These are phyloP conservation scores for Plestiodon gilberti DNA, from an alignment of 2,113 vertebrate species.

Conservation along the genomic window DNA sequence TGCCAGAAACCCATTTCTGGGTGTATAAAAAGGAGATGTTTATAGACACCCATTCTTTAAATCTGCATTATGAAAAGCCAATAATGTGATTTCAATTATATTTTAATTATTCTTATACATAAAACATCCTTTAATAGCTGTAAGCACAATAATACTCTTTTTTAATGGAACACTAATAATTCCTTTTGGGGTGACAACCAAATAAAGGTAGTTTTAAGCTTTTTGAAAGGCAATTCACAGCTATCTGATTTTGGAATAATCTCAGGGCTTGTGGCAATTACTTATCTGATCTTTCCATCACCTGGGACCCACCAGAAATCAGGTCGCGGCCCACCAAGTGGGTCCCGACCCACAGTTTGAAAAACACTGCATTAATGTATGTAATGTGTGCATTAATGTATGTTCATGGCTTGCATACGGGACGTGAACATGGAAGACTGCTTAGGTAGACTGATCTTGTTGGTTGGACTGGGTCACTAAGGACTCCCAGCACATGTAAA, in stretches of 20 bases:
- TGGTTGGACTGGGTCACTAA: neutral
- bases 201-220: slow-evolving; percentile 64
- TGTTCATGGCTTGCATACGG: no score
- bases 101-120: slow-evolving; percentile 79
- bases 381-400: no score
- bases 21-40: slow-evolving; percentile 72
- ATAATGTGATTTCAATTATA: slow-evolving; percentile 80
- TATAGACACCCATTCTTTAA: slow-evolving; percentile 78
- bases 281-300: no score
- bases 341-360: no score
- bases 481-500: neutral
- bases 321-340: no score
- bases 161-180: slow-evolving; percentile 65
- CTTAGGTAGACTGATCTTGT: neutral
- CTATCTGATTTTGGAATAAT: no score
- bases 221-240: no score
- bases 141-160: slow-evolving; percentile 70
- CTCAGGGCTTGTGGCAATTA: no score
- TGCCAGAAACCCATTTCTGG: slow-evolving; percentile 73
- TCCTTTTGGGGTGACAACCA: slow-evolving; percentile 65
- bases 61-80: slow-evolving; percentile 77
- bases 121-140: slow-evolving; percentile 71
- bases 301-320: no score
- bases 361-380: no score
- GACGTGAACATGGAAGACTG: neutral